Conservation (phyloP, 64 coral and sea anemone species). For the Montipora cactus region DNA sequence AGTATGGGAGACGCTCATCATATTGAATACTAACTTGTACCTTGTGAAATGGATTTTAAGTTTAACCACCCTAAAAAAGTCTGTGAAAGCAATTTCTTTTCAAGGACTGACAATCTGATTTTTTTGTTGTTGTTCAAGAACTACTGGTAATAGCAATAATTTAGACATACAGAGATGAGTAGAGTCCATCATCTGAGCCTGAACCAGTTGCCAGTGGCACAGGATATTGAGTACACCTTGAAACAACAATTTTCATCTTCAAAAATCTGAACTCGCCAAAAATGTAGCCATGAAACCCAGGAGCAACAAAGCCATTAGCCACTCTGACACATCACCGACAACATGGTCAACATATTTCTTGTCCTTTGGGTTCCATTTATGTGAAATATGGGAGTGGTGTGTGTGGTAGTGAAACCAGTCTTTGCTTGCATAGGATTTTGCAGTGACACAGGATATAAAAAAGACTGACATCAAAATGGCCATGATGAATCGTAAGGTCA, state of each 20-base stretch:
- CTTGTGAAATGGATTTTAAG: too few relatives aligned
- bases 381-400: neutral
- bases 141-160: too few relatives aligned
- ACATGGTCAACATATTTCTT: slow-evolving; percentile 46
- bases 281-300: slow-evolving; percentile 79
- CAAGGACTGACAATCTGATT: too few relatives aligned
- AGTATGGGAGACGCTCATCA: too few relatives aligned
- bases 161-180: slow-evolving; percentile 28
- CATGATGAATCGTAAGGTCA: slow-evolving; percentile 50
- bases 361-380: slow-evolving; percentile 56
- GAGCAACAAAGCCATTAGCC: slow-evolving; percentile 65
- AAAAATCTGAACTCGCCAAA: slow-evolving; percentile 90
- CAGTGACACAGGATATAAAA: slow-evolving; percentile 39
- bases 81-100: too few relatives aligned
- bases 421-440: slow-evolving; percentile 43
- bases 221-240: slow-evolving; percentile 57
- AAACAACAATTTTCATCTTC: slow-evolving; percentile 75
- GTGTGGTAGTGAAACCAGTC: slow-evolving; percentile 12
- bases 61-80: too few relatives aligned
- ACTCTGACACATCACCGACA: slow-evolving; percentile 69
- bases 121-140: too few relatives aligned
- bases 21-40: too few relatives aligned
- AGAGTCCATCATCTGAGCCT: slow-evolving; percentile 1
- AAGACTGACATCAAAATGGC: slow-evolving; percentile 32
- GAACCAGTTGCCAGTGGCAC: slow-evolving; percentile 41